Conservation (phyloP, 2,888 invertebrate genomes). For the Amphiduros pacificus region DNA sequence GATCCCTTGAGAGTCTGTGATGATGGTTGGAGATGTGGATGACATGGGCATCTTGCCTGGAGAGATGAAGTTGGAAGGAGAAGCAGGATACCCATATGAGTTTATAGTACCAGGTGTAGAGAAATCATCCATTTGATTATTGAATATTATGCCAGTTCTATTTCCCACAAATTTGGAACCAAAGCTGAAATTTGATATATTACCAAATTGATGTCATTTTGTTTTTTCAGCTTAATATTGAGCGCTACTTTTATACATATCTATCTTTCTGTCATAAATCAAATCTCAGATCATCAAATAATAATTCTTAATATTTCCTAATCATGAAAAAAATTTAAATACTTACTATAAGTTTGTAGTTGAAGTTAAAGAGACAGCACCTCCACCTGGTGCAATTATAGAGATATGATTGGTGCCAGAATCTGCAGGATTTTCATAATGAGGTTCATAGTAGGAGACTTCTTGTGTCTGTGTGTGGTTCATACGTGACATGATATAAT, state of each 20-base stretch:
- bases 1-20: slow-evolving; percentile 72
- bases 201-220: too few relatives aligned
- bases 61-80: slow-evolving; percentile 78
- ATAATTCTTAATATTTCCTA: too few relatives aligned
- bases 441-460: slow-evolving; percentile 61
- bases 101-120: slow-evolving; percentile 66
- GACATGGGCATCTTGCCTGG: slow-evolving; percentile 85
- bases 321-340: too few relatives aligned
- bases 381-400: slow-evolving; percentile 80
- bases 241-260: too few relatives aligned
- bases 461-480: slow-evolving; percentile 47
- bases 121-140: slow-evolving; percentile 91
- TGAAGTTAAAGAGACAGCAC: slow-evolving; percentile 90
- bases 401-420: slow-evolving; percentile 91
- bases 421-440: slow-evolving; percentile 39
- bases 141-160: slow-evolving; percentile 77
- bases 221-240: too few relatives aligned
- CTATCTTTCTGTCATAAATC: too few relatives aligned
- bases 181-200: too few relatives aligned
- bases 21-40: slow-evolving; percentile 85
- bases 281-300: too few relatives aligned
- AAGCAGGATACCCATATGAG: slow-evolving; percentile 65
- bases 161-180: slow-evolving; percentile 69
- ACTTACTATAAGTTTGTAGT: slow-evolving; percentile 84
- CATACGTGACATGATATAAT: slow-evolving; percentile 38